Conservation (phyloP, 1,140 invertebrate genomes). For the Andrena cerasifolii region DNA sequence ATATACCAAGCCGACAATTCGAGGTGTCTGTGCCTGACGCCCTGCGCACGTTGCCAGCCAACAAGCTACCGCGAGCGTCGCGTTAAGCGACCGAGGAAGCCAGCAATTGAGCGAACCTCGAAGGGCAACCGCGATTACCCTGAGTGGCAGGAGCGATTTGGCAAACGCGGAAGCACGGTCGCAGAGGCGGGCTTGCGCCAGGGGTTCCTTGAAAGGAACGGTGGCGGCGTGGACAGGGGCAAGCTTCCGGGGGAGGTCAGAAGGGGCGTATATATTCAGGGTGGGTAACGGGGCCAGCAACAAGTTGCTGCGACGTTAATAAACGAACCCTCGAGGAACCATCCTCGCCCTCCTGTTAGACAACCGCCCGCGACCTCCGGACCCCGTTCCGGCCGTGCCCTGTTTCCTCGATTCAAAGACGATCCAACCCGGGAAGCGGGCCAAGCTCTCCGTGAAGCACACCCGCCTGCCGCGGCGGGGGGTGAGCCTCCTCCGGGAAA, state of each 20-base stretch:
- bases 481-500: too few species aligned
- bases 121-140: constrained; percentile 32
- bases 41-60: too few species aligned
- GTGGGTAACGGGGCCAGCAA: constrained; percentile 58
- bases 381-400: not conserved
- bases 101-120: not conserved
- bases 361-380: not conserved
- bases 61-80: not conserved
- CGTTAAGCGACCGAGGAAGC: not conserved
- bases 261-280: constrained; percentile 63
- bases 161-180: constrained; percentile 44
- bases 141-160: constrained; percentile 50
- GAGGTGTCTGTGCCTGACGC: too few species aligned
- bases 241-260: constrained; percentile 45
- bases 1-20: too few species aligned
- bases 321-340: constrained; percentile 61
- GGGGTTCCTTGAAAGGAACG: constrained; percentile 62
- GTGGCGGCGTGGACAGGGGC: constrained; percentile 36
- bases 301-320: constrained; percentile 71
- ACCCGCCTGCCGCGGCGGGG: too few species aligned
- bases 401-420: not conserved
- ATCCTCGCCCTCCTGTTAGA: constrained; percentile 22
- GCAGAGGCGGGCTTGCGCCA: constrained; percentile 29
- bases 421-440: too few species aligned
- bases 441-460: not conserved